Evolutionary conservation across 2,888 invertebrate genomes (phyloP), one percentile per base, ranked within the genome.

Genomic region (Bombylius major): DNA sequence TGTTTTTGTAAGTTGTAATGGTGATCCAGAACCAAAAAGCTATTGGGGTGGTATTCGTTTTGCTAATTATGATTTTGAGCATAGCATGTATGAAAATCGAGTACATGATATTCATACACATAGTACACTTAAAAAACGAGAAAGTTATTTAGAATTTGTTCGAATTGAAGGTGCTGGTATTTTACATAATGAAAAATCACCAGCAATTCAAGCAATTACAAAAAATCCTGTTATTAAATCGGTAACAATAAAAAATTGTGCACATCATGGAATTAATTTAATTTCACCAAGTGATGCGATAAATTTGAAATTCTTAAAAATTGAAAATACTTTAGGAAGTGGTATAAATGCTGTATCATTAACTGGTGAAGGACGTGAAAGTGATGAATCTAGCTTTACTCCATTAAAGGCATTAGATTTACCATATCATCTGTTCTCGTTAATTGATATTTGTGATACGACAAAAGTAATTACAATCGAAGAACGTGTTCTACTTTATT

Each of bases 11-110:
- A 86, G 90, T 64, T 99, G 99, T 68, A 86, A 86, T 67, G 72
- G 86, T 6, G 77, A 82, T 5, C 66, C 67, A 7, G 76, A 80
- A 12, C 75, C 77, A 23, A 77, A 81, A 56, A 82, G 87, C 51
- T 92, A 93, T 67, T 99, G 99, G 99, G 99, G 98, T 47, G 98
- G 98, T 44, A 84, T 99, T 60, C 79, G 97, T 59, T 95, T 97
- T 69, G 86, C 94, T 1, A 84, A 89, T 68, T 82, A 89, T 5
- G 87, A 91, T 69, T 94, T 93, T 69, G 95, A 97, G 70, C 88
- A 90, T 70, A 84, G 87, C 60, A 74, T 87, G 4, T 90, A 88
- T 67, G 86, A 88, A 63, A 83, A 88, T 64, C 79, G 89, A 55
- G 82, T 89, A 56, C 91, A 91, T 65, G 89, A 91, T 65, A 81